phyloP scores from a whole-genome alignment of 2,113 vertebrate species.

The Zosterops lateralis region DNA sequence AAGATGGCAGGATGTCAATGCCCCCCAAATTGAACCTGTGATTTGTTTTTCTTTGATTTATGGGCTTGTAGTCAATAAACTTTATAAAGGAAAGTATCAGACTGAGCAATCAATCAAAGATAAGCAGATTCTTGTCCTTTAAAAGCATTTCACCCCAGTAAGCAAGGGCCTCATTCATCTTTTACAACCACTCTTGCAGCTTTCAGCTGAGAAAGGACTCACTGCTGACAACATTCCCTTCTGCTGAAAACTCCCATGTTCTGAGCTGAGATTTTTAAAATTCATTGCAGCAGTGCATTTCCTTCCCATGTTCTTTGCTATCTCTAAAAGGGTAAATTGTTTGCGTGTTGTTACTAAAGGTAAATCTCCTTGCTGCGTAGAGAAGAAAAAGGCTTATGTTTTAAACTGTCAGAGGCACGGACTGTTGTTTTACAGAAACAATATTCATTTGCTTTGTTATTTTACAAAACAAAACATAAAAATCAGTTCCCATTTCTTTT shows the following conservation, averaged over 20 bases:
- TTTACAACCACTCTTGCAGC: slow-evolving; percentile 64
- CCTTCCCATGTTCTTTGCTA: slow-evolving; percentile 19
- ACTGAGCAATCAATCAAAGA: slow-evolving; percentile 79
- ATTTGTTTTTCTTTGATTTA: slow-evolving; percentile 86
- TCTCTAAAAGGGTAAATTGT: slow-evolving; percentile 46
- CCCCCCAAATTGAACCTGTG: slow-evolving; percentile 79
- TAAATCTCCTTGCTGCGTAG: neutral
- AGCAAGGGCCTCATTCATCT: slow-evolving; percentile 78
- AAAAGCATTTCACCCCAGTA: slow-evolving; percentile 77
- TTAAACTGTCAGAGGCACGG: slow-evolving; percentile 7
- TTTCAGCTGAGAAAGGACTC: slow-evolving; percentile 59
- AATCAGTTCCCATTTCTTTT: slow-evolving; percentile 55
- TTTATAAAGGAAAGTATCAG: slow-evolving; percentile 83
- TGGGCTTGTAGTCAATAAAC: slow-evolving; percentile 82
- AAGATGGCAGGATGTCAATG: slow-evolving; percentile 77
- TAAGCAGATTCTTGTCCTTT: slow-evolving; percentile 84
- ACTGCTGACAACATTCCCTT: slow-evolving; percentile 47
- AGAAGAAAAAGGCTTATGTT: slow-evolving; percentile 5
- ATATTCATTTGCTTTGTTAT: slow-evolving; percentile 42
- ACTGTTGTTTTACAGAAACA: slow-evolving; percentile 10
- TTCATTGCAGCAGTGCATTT: slow-evolving; percentile 41
- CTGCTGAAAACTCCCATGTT: slow-evolving; percentile 24
- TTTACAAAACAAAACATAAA: slow-evolving; percentile 35
- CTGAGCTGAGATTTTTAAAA: slow-evolving; percentile 55
- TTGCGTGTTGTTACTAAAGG: neutral